Conservation (phyloP, 2,888 invertebrate genomes). For the Embidobia sp. region DNA sequence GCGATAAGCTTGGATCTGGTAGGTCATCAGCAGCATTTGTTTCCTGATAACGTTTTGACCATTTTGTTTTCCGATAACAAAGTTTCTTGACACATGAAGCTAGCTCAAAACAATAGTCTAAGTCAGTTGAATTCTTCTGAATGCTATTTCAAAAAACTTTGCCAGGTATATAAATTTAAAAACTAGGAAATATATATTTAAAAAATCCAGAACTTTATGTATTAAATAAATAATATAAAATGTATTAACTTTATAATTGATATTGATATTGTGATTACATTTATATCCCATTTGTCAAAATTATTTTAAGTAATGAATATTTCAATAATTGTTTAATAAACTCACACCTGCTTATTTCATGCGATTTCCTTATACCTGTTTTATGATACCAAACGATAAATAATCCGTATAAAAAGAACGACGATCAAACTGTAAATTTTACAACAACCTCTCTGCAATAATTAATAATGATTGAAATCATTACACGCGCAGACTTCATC, state of each 20-base stretch:
- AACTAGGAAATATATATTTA: too few relatives aligned
- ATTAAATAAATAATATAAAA: too few relatives aligned
- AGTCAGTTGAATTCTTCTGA: slow-evolving; percentile 29
- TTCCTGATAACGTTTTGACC: slow-evolving; percentile 52
- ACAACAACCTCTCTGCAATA: neutral
- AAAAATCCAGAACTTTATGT: too few relatives aligned
- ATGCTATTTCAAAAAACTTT: neutral
- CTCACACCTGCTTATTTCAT: slow-evolving; percentile 8
- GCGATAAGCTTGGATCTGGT: slow-evolving; percentile 53
- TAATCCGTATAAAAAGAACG: slow-evolving; percentile 10
- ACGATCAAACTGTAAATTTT: neutral
- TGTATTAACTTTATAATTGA: too few relatives aligned
- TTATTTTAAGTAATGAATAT: too few relatives aligned
- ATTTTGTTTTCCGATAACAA: slow-evolving; percentile 53
- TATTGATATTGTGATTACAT: too few relatives aligned
- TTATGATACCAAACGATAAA: neutral
- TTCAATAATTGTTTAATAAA: too few relatives aligned
- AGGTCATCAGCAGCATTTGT: slow-evolving; percentile 49
- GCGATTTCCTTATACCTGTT: neutral
- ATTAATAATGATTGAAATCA: neutral
- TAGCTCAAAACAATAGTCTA: slow-evolving; percentile 37
- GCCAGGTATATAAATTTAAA: neutral
- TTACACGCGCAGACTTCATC: too few relatives aligned
- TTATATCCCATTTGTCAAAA: too few relatives aligned
- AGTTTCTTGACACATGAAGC: slow-evolving; percentile 50